phyloP scores from a whole-genome alignment of 2,113 vertebrate genomes.

The Numenius arquata region DNA sequence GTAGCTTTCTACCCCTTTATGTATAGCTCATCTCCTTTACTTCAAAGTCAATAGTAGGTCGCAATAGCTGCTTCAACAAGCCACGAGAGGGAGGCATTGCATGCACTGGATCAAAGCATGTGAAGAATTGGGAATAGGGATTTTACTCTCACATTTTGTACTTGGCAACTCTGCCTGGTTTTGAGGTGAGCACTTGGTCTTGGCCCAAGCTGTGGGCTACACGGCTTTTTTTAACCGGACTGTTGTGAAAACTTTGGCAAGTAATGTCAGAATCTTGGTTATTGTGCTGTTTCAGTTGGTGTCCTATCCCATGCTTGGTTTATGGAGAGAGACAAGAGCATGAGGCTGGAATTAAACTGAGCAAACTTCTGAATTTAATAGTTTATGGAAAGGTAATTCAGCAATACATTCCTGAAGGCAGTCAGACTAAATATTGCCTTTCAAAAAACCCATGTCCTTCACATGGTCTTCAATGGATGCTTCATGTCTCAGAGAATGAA shows the following conservation, averaged over 20 bases:
- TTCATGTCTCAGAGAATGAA: background rate
- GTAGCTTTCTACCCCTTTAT: background rate
- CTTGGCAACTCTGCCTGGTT: background rate
- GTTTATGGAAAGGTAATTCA: background rate
- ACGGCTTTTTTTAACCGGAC: background rate
- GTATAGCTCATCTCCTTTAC: background rate
- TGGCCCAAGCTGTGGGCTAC: background rate
- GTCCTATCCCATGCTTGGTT: background rate
- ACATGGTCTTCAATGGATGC: background rate
- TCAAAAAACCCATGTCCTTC: background rate
- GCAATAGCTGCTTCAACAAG: background rate
- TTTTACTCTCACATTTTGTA: background rate
- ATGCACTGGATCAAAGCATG: background rate
- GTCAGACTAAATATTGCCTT: background rate
- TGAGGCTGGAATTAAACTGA: background rate
- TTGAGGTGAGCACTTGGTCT: background rate
- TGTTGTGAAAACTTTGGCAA: background rate
- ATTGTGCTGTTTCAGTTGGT: background rate
- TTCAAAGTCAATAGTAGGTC: background rate
- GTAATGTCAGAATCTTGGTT: background rate
- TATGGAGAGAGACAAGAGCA: background rate
- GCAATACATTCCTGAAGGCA: background rate
- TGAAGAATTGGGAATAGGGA: background rate
- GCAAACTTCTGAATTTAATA: background rate
- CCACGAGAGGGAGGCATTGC: background rate